A percentile compares a stretch with the other conserved stretches of the same genome.
These are phyloP conservation scores for Pogonocherus hispidulus DNA, from an alignment of 2,888 invertebrate genomes.

Conservation along the genomic window DNA sequence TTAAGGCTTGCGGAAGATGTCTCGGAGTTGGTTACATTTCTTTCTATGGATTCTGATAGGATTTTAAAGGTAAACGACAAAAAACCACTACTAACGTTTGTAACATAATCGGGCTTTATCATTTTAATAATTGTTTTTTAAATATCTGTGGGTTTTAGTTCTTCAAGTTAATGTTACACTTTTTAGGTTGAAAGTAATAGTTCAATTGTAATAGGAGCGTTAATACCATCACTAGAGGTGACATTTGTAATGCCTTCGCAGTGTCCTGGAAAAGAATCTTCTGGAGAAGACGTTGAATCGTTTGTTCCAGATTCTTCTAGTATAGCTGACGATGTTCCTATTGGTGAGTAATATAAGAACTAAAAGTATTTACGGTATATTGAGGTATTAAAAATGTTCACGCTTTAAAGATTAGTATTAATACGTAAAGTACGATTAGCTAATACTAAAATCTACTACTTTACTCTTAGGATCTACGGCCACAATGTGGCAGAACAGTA, in stretches of 20 bases:
- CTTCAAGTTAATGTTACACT: too few relatives aligned
- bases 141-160: too few relatives aligned
- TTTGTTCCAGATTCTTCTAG: conserved; percentile 87
- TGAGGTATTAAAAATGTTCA: too few relatives aligned
- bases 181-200: conserved; percentile 66
- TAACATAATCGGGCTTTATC: too few relatives aligned
- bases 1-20: conserved; percentile 86
- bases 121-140: too few relatives aligned
- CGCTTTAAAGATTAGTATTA: too few relatives aligned
- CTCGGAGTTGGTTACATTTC: conserved; percentile 83
- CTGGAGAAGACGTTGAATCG: conserved; percentile 86
- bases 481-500: conserved; percentile 61
- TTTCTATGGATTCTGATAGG: conserved; percentile 82
- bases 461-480: conserved; percentile 57
- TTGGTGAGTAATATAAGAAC: conserved; percentile 46
- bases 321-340: conserved; percentile 80
- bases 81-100: too few relatives aligned
- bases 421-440: too few relatives aligned
- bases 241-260: conserved; percentile 90
- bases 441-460: too few relatives aligned
- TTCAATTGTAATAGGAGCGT: conserved; percentile 80
- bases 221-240: conserved; percentile 88
- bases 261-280: conserved; percentile 88
- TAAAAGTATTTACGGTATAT: neutral
- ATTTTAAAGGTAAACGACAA: conserved; percentile 72